Percentiles rank a stretch among this genome's conserved stretches.
These are phyloP conservation scores for Gymnoscelis rufifasciata DNA, from an alignment of 2,888 invertebrate species.

Conservation along the genomic window DNA sequence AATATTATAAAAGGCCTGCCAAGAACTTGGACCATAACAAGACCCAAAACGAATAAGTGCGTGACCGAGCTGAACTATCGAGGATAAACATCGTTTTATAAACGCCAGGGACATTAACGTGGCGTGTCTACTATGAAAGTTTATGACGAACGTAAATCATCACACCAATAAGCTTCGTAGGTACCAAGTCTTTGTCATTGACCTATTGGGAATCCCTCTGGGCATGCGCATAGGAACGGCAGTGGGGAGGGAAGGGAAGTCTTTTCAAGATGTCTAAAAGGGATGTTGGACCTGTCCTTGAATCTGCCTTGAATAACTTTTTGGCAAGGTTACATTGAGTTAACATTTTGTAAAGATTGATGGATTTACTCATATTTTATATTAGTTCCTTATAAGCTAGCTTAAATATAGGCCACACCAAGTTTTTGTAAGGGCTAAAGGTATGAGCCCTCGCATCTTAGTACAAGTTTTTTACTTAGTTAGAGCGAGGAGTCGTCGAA, in stretches of 20 bases:
- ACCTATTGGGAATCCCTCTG: conserved; percentile 34
- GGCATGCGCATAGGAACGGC: conserved; percentile 45
- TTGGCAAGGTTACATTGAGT: conserved; percentile 51
- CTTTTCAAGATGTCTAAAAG: conserved; percentile 39
- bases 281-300: conserved; percentile 52
- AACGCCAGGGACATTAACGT: conserved; percentile 28
- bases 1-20: too few species aligned
- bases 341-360: not conserved
- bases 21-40: conserved; percentile 31
- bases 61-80: conserved; percentile 51
- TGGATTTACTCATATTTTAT: too few species aligned
- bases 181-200: conserved; percentile 38
- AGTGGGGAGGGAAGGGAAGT: conserved; percentile 34
- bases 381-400: too few species aligned
- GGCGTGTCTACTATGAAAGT: conserved; percentile 18
- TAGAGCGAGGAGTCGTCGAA: too few species aligned
- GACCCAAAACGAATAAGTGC: conserved; percentile 42
- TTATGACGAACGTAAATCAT: conserved; percentile 43
- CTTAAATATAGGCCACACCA: too few species aligned
- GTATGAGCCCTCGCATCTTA: too few species aligned
- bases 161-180: conserved; percentile 32
- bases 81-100: conserved; percentile 45
- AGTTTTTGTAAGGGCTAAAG: too few species aligned
- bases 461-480: too few species aligned
- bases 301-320: conserved; percentile 37